Base-by-base conservation (phyloP, 2,888 invertebrate genomes). In the Malacosoma neustria region DNA sequence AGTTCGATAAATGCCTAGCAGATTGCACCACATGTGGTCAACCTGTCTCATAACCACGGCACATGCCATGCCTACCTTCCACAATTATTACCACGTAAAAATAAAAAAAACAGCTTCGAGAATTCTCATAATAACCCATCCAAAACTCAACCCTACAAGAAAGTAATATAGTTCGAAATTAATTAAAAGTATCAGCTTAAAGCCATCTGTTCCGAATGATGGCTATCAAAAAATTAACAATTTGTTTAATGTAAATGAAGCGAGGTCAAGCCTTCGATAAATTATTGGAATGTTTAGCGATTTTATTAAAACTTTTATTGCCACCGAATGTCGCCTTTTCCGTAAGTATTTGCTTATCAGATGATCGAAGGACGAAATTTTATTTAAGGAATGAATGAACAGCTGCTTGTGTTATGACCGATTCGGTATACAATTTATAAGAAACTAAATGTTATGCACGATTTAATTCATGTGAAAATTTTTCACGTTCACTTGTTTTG, bases 201-300 rank as follows among this genome's bases (percentile, higher is more conserved):
- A 48, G 57, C 79, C 85, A 85, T 80, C 80, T 85, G 85, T 82
- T 81, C 71, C 75, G 71, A 76, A 76, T 68, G 85, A 84, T 82
- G 69, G 75, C 70, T 82, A 85, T 84, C 84, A 71, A 81, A 80
- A 82, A 85, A 84, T 85, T 84, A 84, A 85, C 82, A 85, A 85
- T 85, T 85, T 85, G 84, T 85, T 84, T 82, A 84, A 85, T 80
- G 76, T 74, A 82, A 85, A 85, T 82, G 77, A 80, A 72, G 68
- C 70, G 75, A 72, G 73, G 75, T 74, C 73, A 76, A 71, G 66
- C 61, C 59, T 54, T 71, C 73, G 69, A 77, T 84, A 85, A 84
- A 76, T 84, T 82, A 81, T 80, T 64, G 64, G 63, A 53, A 55
- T 73, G 63, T 67, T 79, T 72, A 77, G 72, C 76, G 70, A 72